phyloP scores from a whole-genome alignment of 2,888 invertebrate species.

The Diaphora mendica region DNA sequence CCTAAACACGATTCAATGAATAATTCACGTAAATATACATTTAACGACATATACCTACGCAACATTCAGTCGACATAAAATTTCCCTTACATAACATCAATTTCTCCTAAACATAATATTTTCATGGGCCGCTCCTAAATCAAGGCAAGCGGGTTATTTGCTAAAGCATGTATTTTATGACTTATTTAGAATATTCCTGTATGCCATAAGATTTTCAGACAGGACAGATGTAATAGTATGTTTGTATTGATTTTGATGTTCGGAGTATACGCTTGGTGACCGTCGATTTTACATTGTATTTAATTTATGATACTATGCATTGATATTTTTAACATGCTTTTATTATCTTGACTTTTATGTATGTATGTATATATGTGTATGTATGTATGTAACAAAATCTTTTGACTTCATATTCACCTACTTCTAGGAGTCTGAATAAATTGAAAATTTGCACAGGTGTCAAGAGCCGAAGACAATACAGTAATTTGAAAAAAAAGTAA shows the following conservation, averaged over 20 bases:
- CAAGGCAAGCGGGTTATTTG: constrained; percentile 48
- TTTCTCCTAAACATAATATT: constrained; percentile 42
- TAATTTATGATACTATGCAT: too few relatives aligned
- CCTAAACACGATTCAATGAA: constrained; percentile 12
- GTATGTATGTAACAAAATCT: too few relatives aligned
- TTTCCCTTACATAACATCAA: constrained; percentile 19
- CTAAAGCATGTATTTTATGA: constrained; percentile 54
- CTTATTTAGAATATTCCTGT: constrained; percentile 52
- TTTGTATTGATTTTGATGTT: constrained; percentile 16
- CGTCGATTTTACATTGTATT: background rate
- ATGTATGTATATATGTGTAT: too few relatives aligned
- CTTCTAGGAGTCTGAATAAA: too few relatives aligned
- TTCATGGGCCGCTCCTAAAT: constrained; percentile 50
- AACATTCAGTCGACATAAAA: constrained; percentile 11
- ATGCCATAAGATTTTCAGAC: constrained; percentile 35
- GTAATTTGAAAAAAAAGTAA: too few relatives aligned
- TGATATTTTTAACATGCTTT: too few relatives aligned
- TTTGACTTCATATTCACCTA: too few relatives aligned
- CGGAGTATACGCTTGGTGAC: background rate
- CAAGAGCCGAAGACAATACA: too few relatives aligned
- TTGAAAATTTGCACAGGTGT: too few relatives aligned
- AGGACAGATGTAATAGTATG: background rate
- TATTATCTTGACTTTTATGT: too few relatives aligned
- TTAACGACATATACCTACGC: background rate
- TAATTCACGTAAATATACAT: constrained; percentile 19